Base-by-base conservation (phyloP, 2,797 vertebrate genomes). In the Neosilurus mollespiculum region DNA sequence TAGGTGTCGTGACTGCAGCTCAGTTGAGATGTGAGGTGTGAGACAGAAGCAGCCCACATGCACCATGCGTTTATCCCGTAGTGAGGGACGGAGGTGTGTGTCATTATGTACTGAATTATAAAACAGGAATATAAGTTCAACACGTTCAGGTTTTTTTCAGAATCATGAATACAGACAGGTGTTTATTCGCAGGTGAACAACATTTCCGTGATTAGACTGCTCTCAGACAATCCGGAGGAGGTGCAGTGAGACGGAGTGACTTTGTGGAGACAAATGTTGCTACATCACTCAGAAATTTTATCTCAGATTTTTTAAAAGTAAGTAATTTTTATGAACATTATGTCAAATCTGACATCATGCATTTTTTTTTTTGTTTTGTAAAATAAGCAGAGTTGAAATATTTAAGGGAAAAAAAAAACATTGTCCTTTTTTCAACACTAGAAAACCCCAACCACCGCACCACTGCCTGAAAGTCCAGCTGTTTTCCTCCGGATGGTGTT, bases 111-210 rank as follows among this genome's bases (percentile, higher is more conserved):
- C 77, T 86, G 82, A 85, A 83, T 86, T 83, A 88, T 87, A 84
- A 16, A 66, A 34, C 7, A 66, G 65, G 8, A 18, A 66, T 34
- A 9, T 18, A 16, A 66, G 15, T 34, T 66, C 71, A 84, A 76
- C 71, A 65, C 78, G 77, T 84, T 51, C 59, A 66, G 49, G 81
- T 30, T 30, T 30, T 30, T 81, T 81, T 76, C 51, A 53, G 76
- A 11, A 61, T 84, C 87, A 86, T 83, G 88, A 90, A 87, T 90
- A 88, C 86, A 88, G 88, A 90, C 85, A 87, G 85, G 87, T 89
- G 87, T 87, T 90, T 90, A 88, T 77, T 78, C 83, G 37, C 26
- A 56, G 80, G 87, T 88, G 83, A 86, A 81, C 78, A 83, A 12
- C 30, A 78, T 70, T 83, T 75, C 70, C 0, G 61, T 66, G 84